These are phyloP conservation scores for Neosalanx taihuensis DNA, from an alignment of 2,797 vertebrate genomes.

Conservation along the genomic window DNA sequence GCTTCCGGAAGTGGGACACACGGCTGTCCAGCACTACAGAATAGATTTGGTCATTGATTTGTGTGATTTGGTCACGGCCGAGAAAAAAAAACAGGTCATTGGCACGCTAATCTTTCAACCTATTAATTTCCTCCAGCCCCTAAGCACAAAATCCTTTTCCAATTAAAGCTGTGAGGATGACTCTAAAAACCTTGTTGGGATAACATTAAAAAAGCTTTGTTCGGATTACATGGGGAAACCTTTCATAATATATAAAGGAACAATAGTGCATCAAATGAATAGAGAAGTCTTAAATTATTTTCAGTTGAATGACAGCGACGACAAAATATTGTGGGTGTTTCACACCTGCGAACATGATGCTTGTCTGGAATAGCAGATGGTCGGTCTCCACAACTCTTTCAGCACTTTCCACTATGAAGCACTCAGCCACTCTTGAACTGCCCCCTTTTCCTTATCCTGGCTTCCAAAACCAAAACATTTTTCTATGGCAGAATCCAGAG, in stretches of 20 bases:
- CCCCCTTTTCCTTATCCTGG: slow-evolving; percentile 12
- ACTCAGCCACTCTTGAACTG: slow-evolving; percentile 1
- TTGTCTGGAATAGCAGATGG: slow-evolving; percentile 5
- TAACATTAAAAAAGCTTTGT: neutral
- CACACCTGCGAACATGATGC: slow-evolving; percentile 22
- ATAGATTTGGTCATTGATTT: slow-evolving; percentile 63
- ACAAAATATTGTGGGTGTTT: neutral
- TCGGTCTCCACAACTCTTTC: slow-evolving; percentile 10
- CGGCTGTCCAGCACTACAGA: slow-evolving; percentile 22
- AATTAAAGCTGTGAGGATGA: slow-evolving; percentile 38
- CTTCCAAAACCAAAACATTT: slow-evolving; percentile 33
- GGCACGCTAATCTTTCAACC: slow-evolving; percentile 45
- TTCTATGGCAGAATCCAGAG: slow-evolving; percentile 24
- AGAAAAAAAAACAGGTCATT: slow-evolving; percentile 66
- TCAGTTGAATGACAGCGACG: neutral
- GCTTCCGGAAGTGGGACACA: slow-evolving; percentile 57
- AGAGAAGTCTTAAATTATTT: neutral
- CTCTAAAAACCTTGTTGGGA: slow-evolving; percentile 6
- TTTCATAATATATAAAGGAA: neutral
- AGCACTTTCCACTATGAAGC: slow-evolving; percentile 12
- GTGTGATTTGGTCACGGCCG: slow-evolving; percentile 36
- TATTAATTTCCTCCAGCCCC: slow-evolving; percentile 47
- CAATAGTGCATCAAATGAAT: neutral
- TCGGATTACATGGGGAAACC: neutral
- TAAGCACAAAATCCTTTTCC: slow-evolving; percentile 39